Base-by-base conservation (phyloP, 35 echinoderm and acorn worm genomes). In the Hemicentrotus pulcherrimus region DNA sequence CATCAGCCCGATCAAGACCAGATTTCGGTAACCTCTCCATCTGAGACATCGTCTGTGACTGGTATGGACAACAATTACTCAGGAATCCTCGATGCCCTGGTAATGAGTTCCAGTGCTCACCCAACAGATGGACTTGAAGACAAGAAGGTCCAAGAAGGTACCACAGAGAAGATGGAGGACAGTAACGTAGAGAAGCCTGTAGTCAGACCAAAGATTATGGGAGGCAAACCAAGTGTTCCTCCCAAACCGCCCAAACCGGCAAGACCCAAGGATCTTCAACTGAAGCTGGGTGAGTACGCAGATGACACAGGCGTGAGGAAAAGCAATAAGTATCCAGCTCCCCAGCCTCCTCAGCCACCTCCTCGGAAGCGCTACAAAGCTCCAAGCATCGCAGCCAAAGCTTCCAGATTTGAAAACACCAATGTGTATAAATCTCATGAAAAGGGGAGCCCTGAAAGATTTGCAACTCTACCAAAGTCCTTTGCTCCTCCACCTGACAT, bases 241-340 rank as follows among this genome's bases (percentile, higher is more conserved):
- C 96, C 96, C 4, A 96, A 96, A 91, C 96, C 96, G 46, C 96
- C 96, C 2, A 96, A 96, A 92, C 96, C 96, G 41, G 45, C 94
- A 12, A 89, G 94, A 70, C 96, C 96, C 24, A 91, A 91, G 86
- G 61, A 93, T 58, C 48, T 93, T 14, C 45, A 93, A 48, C 91
- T 93, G 2, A 93, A 93, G 91, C 30, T 93, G 30, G 41, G 2
- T 33, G 90, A 33, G 28, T 15, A 47, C 11, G 16, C 22, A 28
- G 24, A 5, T n/a, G 46, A 91, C 9, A 22, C 90, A 13, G 90
- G 0, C 22, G 4, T 91, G 22, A n/a, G 22, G 22, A 91, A 91
- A 24, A 33, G 46, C 33, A n/a, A 47, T n/a, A 93, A 93, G 48
- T 55, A 93, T 58, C 31, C 47, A 4, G 88, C 94, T 31, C 94